phyloP scores from a whole-genome alignment of 2,113 vertebrate genomes.

The Alosa alosa region DNA sequence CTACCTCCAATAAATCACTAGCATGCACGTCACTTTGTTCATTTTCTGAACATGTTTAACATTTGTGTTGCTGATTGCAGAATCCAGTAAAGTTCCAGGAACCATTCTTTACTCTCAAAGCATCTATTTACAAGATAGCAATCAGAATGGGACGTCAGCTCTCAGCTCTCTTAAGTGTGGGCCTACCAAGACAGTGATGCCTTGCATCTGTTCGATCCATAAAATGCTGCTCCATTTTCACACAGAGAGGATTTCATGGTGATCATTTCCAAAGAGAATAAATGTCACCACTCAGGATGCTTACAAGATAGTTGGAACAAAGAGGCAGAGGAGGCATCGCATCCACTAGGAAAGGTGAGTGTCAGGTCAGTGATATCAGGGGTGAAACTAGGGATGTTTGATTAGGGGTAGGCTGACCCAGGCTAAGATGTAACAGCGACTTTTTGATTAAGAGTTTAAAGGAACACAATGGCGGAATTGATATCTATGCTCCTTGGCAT shows the following conservation, averaged over 20 bases:
- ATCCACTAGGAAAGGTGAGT: neutral
- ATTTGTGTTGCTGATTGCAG: neutral
- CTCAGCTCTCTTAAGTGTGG: neutral
- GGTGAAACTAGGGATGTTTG: neutral
- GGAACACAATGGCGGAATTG: too few relatives aligned
- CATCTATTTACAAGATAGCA: neutral
- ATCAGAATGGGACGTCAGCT: neutral
- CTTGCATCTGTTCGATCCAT: neutral
- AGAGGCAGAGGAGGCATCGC: neutral
- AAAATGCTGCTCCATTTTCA: neutral
- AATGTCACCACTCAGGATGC: neutral
- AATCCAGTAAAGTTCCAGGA: neutral
- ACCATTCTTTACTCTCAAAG: neutral
- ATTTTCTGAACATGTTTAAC: neutral
- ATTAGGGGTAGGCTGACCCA: neutral
- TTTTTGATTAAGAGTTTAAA: constrained; percentile 23
- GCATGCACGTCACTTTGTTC: too few relatives aligned
- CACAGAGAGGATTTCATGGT: neutral
- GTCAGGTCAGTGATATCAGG: neutral
- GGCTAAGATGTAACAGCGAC: neutral
- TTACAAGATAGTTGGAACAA: neutral
- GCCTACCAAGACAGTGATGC: neutral
- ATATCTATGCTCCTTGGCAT: too few relatives aligned
- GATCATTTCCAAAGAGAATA: neutral
- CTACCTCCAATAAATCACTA: neutral